Percentiles rank a stretch among this genome's conserved stretches.
phyloP scores from a whole-genome alignment of 2,797 vertebrate genomes.

The Lacerta viridis region DNA sequence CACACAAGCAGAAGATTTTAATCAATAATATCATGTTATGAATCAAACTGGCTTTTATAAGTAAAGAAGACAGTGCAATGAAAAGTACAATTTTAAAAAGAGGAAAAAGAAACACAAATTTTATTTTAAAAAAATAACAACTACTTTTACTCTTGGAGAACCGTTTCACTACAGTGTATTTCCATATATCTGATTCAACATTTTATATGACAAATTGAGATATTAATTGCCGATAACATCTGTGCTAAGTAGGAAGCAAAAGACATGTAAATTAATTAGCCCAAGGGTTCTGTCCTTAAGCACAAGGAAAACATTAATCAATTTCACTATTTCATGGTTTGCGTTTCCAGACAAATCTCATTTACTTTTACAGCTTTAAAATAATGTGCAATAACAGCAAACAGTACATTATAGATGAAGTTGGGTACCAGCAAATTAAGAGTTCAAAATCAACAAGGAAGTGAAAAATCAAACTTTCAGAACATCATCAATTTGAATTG shows the following conservation, averaged over 20 bases:
- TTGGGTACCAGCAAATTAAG: neutral
- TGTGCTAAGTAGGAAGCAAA: conserved; percentile 25
- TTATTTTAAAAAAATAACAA: conserved; percentile 24
- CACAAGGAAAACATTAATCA: neutral
- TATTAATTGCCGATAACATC: conserved; percentile 20
- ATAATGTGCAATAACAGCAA: conserved; percentile 27
- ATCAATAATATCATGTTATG: conserved; percentile 39
- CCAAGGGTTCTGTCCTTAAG: conserved; percentile 14
- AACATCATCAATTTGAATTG: conserved; percentile 12
- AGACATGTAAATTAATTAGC: conserved; percentile 11
- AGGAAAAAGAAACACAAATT: conserved; percentile 7
- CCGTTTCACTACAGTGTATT: conserved; percentile 21
- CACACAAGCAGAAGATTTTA: conserved; percentile 16
- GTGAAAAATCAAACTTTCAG: fast-evolving
- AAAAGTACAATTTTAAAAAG: conserved; percentile 2
- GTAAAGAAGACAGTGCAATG: conserved; percentile 40
- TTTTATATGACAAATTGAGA: neutral
- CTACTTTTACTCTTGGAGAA: conserved; percentile 25
- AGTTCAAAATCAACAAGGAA: conserved; percentile 32
- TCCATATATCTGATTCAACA: conserved; percentile 14
- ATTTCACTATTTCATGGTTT: conserved; percentile 43
- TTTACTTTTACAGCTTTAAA: conserved; percentile 30
- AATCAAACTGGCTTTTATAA: conserved; percentile 33
- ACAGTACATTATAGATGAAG: neutral
- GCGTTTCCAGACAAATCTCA: conserved; percentile 26